phyloP scores from a whole-genome alignment of 1,140 invertebrate genomes.

The Eulimnadia texana region DNA sequence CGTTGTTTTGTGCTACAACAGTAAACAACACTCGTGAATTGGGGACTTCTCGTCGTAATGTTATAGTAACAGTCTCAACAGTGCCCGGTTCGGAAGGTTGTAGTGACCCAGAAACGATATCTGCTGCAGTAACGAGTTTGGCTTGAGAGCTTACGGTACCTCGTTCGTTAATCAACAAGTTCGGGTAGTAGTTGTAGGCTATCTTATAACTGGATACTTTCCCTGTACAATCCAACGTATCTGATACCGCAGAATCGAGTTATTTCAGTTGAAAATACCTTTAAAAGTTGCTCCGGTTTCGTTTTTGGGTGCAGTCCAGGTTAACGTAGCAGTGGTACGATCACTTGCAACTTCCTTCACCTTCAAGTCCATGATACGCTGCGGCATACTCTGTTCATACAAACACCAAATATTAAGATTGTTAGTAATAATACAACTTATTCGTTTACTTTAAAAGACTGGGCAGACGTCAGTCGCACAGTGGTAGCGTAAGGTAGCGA shows the following conservation, averaged over 20 bases:
- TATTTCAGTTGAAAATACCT: too few relatives aligned
- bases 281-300: neutral
- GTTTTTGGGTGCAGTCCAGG: constrained; percentile 1
- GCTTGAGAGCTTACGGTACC: neutral
- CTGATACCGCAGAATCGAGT: too few relatives aligned
- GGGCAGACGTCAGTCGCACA: neutral
- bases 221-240: too few relatives aligned
- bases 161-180: neutral
- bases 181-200: neutral
- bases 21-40: neutral
- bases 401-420: neutral
- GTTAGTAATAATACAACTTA: neutral
- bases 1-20: neutral
- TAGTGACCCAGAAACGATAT: neutral
- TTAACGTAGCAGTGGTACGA: neutral
- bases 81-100: neutral
- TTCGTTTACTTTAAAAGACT: neutral
- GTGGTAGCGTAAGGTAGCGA: neutral
- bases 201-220: neutral
- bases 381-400: neutral
- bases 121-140: neutral
- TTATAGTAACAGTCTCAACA: neutral
- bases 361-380: neutral
- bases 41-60: neutral
- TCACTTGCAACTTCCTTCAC: neutral